Conservation (phyloP, 2,113 vertebrate species). For the Nibea albiflora region DNA sequence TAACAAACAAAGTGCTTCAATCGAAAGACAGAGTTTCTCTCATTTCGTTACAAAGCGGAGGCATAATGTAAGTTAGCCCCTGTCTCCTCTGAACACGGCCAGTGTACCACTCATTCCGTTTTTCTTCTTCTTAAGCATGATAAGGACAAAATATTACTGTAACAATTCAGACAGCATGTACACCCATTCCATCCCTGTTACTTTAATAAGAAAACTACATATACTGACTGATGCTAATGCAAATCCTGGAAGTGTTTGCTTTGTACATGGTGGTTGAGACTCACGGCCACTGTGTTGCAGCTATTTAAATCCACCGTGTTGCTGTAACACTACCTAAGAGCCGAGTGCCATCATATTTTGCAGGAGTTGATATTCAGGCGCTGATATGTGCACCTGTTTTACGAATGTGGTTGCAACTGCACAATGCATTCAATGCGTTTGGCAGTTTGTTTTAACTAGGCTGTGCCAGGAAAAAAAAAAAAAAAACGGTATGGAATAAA, state of each 20-base stretch:
- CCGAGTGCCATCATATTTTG: background rate
- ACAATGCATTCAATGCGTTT: background rate
- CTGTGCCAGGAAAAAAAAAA: conserved; percentile 4
- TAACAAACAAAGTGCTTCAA: conserved; percentile 45
- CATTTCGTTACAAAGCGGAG: conserved; percentile 43
- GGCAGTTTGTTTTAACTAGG: conserved; percentile 3
- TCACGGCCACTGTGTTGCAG: background rate
- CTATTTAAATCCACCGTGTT: background rate
- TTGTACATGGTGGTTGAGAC: background rate
- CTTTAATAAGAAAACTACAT: conserved; percentile 11
- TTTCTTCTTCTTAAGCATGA: conserved; percentile 1
- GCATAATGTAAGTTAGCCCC: background rate
- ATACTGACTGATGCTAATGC: background rate
- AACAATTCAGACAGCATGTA: background rate
- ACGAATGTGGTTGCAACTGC: background rate
- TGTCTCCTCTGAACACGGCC: conserved; percentile 13
- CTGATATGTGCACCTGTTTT: conserved; percentile 4
- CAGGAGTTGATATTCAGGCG: background rate
- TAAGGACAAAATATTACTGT: conserved; percentile 14
- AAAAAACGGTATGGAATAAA: background rate
- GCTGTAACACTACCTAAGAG: background rate
- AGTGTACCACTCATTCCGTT: background rate
- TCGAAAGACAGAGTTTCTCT: conserved; percentile 26
- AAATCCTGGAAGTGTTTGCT: background rate
- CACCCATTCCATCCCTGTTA: conserved; percentile 1